Evolutionary conservation across 2,113 vertebrate genomes (phyloP).

Genomic region (Thryonomys swinderianus): DNA sequence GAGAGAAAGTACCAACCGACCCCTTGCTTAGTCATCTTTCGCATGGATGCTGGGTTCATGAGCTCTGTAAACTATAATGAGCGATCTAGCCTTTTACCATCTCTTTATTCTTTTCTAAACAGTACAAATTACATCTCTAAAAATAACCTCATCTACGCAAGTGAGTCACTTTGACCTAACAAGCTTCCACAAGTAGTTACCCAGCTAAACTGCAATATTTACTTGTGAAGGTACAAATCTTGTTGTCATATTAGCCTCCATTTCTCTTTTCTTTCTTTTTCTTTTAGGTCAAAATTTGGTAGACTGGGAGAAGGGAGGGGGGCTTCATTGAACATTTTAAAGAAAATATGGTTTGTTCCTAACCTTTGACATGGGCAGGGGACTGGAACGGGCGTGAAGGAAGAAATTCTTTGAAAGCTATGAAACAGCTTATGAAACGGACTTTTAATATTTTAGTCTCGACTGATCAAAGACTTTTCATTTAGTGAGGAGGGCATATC

Average conservation of each 20-base stretch:
- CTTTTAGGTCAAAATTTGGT: slow-evolving; percentile 79
- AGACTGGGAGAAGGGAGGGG: slow-evolving; percentile 61
- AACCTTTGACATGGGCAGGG: slow-evolving; percentile 49
- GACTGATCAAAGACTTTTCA: slow-evolving; percentile 74
- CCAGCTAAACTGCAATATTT: slow-evolving; percentile 82
- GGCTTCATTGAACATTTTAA: not conserved
- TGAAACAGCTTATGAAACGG: slow-evolving; percentile 76
- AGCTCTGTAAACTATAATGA: slow-evolving; percentile 88
- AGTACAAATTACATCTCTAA: slow-evolving; percentile 89
- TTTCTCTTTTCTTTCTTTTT: not conserved
- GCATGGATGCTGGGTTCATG: slow-evolving; percentile 88
- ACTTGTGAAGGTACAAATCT: slow-evolving; percentile 84
- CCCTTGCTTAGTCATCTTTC: slow-evolving; percentile 90
- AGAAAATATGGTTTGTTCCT: slow-evolving; percentile 61
- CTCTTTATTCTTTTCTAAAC: slow-evolving; percentile 86
- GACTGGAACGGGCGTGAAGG: not conserved
- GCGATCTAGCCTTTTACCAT: slow-evolving; percentile 85
- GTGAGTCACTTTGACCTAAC: slow-evolving; percentile 87
- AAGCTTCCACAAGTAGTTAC: slow-evolving; percentile 85
- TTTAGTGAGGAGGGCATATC: slow-evolving; percentile 34
- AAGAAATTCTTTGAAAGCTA: slow-evolving; percentile 75
- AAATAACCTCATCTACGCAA: slow-evolving; percentile 88
- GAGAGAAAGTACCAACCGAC: slow-evolving; percentile 88
- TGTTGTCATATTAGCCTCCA: slow-evolving; percentile 76
- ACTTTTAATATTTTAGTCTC: slow-evolving; percentile 78